Percentiles rank a stretch among this genome's conserved stretches.
phyloP scores from a whole-genome alignment of 2,113 vertebrate genomes.

The Mohoua ochrocephala region DNA sequence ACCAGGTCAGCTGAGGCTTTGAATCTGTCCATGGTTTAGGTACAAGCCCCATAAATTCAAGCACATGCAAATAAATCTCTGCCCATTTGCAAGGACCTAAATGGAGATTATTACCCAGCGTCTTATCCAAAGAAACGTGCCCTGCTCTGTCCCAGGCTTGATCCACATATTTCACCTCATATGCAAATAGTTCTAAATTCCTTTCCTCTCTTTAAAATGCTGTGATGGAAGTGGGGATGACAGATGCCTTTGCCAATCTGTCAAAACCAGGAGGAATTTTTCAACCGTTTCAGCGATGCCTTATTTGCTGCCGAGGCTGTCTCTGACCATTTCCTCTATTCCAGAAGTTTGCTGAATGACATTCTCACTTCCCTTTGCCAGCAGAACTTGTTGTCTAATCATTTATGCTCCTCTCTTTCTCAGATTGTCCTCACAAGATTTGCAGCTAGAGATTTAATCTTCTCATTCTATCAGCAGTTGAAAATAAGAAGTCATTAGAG shows the following conservation, averaged over 20 bases:
- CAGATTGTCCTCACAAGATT: conserved; percentile 2
- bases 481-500: conserved; percentile 47
- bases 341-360: neutral
- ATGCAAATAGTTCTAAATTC: neutral
- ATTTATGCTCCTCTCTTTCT: neutral
- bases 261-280: conserved; percentile 21
- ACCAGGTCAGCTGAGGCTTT: neutral
- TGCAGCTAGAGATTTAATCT: conserved; percentile 10
- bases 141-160: neutral
- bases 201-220: neutral
- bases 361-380: neutral
- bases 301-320: neutral
- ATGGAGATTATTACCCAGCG: neutral
- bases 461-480: neutral
- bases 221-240: neutral
- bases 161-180: neutral
- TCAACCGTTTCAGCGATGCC: neutral
- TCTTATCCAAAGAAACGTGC: neutral
- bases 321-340: neutral
- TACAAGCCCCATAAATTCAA: neutral
- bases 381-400: neutral
- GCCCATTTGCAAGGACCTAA: neutral
- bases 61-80: neutral
- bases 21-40: neutral
- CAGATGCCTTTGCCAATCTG: conserved; percentile 45